Base-by-base conservation (phyloP, 2,113 vertebrate species). In the Pelodiscus sinensis region DNA sequence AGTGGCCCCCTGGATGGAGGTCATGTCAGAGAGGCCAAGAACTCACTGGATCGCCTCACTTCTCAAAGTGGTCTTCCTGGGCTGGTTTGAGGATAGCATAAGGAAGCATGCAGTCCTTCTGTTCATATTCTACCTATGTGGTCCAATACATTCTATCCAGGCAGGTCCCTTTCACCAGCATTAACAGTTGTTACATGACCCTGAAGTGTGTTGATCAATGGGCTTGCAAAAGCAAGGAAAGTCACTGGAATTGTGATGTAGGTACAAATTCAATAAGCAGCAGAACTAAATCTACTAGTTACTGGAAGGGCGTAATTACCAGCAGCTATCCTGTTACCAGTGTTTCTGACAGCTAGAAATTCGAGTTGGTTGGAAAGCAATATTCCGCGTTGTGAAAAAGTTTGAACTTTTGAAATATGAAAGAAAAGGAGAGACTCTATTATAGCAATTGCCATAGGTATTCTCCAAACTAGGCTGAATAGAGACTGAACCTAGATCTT, bases 121-220 rank as follows among this genome's bases (percentile, higher is more conserved):
- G 55, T 16, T 82, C 52, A 3, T 0, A 0, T 25, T 25, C 62
- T 21, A 82, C 2, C 14, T 31, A 2, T 9, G 1, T 52, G 2
- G 6, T 18, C 11, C 13, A 35, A 5, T 5, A 8, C 65, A 21
- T 18, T 71, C 65, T 56, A 25, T 85, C 85, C 77, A 65, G 5
- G 65, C 71, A 73, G 87, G 14, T 12, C 13, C 68, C 44, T 19
- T n/a, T 79, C 19, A 11, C 56, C 71, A 21, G 18, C 65, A 35
- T n/a, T 35, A 35, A 31, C 60, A 9, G 65, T 68, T 68, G 8
- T 35, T 21, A 71, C 65, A 2, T 71, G 31, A 31, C 3, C 6
- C 22, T 58, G 29, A 18, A 55, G 68, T 77, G 13, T 44, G 2
- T 22, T 52, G 5, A 6, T 12, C 68, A 4, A 60, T 54, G 84